These are phyloP conservation scores for Edolisoma coerulescens DNA, from an alignment of 2,113 vertebrate genomes.

Conservation along the genomic window DNA sequence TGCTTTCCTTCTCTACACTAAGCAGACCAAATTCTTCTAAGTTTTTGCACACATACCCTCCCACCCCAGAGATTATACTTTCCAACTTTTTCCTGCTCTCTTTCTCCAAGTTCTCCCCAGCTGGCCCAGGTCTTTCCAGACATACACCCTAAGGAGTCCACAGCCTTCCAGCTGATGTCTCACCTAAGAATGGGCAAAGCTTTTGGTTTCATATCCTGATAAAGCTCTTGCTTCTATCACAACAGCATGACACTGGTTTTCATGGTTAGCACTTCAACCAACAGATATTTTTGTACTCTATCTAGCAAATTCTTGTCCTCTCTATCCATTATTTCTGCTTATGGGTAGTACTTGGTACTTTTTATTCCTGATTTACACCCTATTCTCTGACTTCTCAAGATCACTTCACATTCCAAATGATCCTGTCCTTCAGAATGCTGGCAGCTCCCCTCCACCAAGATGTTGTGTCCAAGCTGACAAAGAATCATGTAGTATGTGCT, in stretches of 20 bases:
- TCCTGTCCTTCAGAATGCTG: background rate
- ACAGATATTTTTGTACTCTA: background rate
- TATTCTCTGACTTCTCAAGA: background rate
- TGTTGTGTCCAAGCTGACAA: background rate
- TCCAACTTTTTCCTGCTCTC: background rate
- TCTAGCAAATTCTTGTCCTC: background rate
- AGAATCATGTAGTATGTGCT: background rate
- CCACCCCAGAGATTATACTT: background rate
- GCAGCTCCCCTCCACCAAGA: background rate
- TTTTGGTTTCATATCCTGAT: background rate
- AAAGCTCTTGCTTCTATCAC: background rate
- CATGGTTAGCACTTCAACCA: background rate
- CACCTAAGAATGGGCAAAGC: background rate
- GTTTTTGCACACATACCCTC: background rate
- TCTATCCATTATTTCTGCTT: background rate
- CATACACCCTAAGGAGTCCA: background rate
- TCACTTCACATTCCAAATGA: background rate
- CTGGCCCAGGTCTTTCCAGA: background rate
- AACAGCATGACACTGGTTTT: background rate
- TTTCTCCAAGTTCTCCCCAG: background rate
- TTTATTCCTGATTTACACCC: background rate
- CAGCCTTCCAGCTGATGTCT: background rate
- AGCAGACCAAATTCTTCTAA: background rate
- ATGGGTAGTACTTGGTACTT: background rate
- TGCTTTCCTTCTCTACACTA: background rate